A percentile compares a stretch with the other conserved stretches of the same genome.
Conservation (phyloP, 2,797 vertebrate genomes). For the Selene dorsalis region DNA sequence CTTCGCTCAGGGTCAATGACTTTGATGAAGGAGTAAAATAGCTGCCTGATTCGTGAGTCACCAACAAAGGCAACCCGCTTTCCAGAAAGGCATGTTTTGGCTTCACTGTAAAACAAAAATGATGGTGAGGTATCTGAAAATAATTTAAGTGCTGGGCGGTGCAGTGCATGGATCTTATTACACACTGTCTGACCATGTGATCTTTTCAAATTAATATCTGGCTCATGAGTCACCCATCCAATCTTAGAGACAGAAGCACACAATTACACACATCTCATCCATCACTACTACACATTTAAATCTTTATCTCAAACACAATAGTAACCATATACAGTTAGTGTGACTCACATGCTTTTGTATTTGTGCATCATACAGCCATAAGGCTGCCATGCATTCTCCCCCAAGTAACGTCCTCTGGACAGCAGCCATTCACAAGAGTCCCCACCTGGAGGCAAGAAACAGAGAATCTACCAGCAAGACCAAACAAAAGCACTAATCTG, state of each 20-base stretch:
- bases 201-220: background rate
- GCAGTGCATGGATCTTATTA: slow-evolving; percentile 1
- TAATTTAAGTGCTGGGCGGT: background rate
- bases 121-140: slow-evolving; percentile 7
- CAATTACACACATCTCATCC: background rate
- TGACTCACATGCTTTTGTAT: slow-evolving; percentile 92
- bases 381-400: slow-evolving; percentile 96
- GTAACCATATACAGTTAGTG: slow-evolving; percentile 15
- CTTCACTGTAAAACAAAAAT: slow-evolving; percentile 88
- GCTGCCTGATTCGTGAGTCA: slow-evolving; percentile 95
- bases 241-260: background rate
- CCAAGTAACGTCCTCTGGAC: slow-evolving; percentile 95
- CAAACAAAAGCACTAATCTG: slow-evolving; percentile 27
- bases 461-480: slow-evolving; percentile 48
- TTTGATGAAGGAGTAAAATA: slow-evolving; percentile 95
- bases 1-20: slow-evolving; percentile 89
- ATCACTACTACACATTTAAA: background rate
- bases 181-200: background rate
- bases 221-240: slow-evolving; percentile 3
- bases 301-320: slow-evolving; percentile 16
- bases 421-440: slow-evolving; percentile 97
- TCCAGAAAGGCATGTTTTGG: slow-evolving; percentile 91
- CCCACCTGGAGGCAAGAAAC: slow-evolving; percentile 82
- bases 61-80: slow-evolving; percentile 93
- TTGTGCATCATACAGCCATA: slow-evolving; percentile 99